Evolutionary conservation across 2,797 vertebrate species (phyloP), one percentile per base, ranked within the genome.

Genomic region (Falco rusticolus): DNA sequence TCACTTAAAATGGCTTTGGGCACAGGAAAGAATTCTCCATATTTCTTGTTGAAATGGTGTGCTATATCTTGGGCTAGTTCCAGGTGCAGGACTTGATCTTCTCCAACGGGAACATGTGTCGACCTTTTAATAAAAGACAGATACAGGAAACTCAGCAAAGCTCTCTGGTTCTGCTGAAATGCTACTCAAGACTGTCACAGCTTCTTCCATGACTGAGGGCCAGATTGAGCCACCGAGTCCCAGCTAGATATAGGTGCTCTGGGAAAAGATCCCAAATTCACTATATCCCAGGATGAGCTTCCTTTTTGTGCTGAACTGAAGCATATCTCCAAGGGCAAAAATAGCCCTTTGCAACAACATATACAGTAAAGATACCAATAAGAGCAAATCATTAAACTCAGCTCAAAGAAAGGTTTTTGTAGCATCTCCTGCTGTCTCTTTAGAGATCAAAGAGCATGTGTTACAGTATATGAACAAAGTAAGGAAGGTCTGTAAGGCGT

Each of bases 21-120:
- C 80, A 99, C 98, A 8, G 99, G 99, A 95, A 99, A 99, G 96
- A 99, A 97, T 51, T 98, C 97, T 87, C 99, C 99, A 13, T 98
- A 99, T 91, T 96, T 98, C 93, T 98, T 97, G 98, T 99, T 99
- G 98, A 99, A 99, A 95, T 98, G 98, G 45, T 98, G 98, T 66
- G 99, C 99, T 76, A 99, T 97, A 94, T 99, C 99, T 97, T 99
- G 99, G 82, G 98, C 98, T 84, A 99, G 98, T 97, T 99, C 99
- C 97, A 99, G 97, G 97, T 99, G 99, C 97, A 99, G 98, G 96
- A 99, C 97, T 98, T 99, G 99, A 96, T 99, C 99, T 96, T 99
- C 99, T 88, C 99, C 99, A 33, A 99, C 99, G 2, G 99, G 99
- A 93, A 99, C 98, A 66, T 97, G 98, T 90, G 99, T 99, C 86